Conservation (phyloP, 2,797 vertebrate species). For the Eleutherodactylus coqui region DNA sequence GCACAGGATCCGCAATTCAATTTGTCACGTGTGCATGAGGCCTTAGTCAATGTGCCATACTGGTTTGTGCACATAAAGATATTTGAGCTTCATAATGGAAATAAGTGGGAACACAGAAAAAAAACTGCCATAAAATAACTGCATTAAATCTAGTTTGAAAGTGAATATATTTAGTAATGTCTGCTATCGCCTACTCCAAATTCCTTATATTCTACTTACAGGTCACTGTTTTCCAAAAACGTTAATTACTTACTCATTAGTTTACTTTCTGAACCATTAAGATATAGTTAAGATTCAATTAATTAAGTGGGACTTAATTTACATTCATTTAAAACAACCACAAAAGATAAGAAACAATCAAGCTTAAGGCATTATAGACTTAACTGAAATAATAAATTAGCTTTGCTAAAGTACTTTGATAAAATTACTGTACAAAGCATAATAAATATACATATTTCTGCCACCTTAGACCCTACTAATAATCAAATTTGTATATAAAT, state of each 20-base stretch:
- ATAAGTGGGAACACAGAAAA: too few relatives aligned
- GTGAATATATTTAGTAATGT: too few relatives aligned
- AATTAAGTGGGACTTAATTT: conserved; percentile 15
- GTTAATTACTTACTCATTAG: conserved; percentile 18
- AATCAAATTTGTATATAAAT: neutral
- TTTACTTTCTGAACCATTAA: conserved; percentile 16
- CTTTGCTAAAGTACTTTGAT: neutral
- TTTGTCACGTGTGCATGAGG: too few relatives aligned
- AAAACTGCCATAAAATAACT: neutral
- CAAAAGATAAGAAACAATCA: conserved; percentile 16
- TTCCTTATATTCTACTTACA: neutral
- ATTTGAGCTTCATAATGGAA: too few relatives aligned
- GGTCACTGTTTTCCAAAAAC: conserved; percentile 6
- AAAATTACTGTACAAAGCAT: neutral
- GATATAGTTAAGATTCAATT: conserved; percentile 13
- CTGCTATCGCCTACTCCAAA: neutral
- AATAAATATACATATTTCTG: neutral
- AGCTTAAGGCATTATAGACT: conserved; percentile 14
- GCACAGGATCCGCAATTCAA: too few relatives aligned
- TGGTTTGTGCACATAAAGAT: too few relatives aligned
- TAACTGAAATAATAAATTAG: neutral
- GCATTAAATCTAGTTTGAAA: neutral
- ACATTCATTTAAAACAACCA: neutral
- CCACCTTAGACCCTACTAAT: too few relatives aligned
- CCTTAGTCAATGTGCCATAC: too few relatives aligned